Evolutionary conservation across 2,113 vertebrate species (phyloP).

Genomic region (Melanocharis versteri): DNA sequence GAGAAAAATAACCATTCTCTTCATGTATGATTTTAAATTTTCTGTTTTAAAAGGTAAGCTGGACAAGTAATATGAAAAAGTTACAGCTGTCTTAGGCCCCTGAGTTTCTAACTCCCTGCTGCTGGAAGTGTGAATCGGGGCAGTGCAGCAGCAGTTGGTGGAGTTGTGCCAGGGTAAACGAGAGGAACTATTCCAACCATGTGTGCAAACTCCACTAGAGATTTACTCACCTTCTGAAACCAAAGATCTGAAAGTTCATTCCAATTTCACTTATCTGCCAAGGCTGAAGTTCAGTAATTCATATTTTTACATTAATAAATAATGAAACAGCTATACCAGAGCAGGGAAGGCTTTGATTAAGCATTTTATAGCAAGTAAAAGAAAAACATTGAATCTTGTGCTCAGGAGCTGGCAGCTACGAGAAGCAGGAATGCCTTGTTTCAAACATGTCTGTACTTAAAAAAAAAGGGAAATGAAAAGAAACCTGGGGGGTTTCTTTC

Average conservation of each 20-base stretch:
- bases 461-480: not conserved
- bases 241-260: constrained; percentile 30
- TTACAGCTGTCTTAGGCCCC: not conserved
- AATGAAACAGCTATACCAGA: constrained; percentile 16
- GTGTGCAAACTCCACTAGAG: constrained; percentile 34
- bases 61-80: not conserved
- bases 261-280: constrained; percentile 38
- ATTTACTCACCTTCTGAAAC: constrained; percentile 44
- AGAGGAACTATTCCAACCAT: constrained; percentile 37
- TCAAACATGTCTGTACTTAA: not conserved
- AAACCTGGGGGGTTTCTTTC: not conserved
- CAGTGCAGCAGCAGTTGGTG: not conserved
- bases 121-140: not conserved
- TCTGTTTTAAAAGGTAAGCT: not conserved
- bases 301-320: constrained; percentile 33
- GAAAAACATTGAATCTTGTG: not conserved
- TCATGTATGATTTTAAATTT: not conserved
- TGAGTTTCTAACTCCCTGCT: not conserved
- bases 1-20: not conserved
- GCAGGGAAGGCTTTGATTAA: constrained; percentile 29
- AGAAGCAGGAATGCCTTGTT: not conserved
- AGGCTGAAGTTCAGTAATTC: constrained; percentile 24
- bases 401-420: not conserved
- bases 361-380: constrained; percentile 29
- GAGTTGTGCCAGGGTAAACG: constrained; percentile 36